Base-by-base conservation (phyloP, 2,797 vertebrate species). In the Tapirus indicus region DNA sequence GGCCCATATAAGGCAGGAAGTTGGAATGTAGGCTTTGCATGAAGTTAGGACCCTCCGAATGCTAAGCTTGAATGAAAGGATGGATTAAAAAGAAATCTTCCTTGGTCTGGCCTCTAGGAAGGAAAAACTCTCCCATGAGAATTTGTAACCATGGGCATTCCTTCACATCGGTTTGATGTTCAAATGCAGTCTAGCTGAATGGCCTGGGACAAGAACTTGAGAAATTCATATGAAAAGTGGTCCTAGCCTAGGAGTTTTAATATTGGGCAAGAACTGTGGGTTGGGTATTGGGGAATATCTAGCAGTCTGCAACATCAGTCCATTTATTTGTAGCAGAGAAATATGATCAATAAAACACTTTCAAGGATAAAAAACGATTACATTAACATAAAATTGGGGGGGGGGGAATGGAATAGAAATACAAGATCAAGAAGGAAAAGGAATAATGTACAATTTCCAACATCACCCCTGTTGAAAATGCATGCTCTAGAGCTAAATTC, bases 141-240 rank as follows among this genome's bases (percentile, higher is more conserved):
- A 38, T 52, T 29, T 88, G 25, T 58, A 62, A 79, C 20, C 60
- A 66, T 0, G 62, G 29, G 29, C 25, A 54, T 25, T 58, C 78
- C 58, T 85, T 68, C 23, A 79, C 2, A 12, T 78, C 56, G 38
- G n/a, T 88, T 66, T 95, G 23, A 29, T n/a, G 21, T 47, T 84
- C 69, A 88, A 94, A 54, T 78, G 49, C 41, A 94, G 60, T 66
- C 83, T 74, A 38, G 78, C 47, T 79, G n/a, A 71, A 90, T 58
- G 49, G 91, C 77, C 52, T 88, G 54, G 56, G 56, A 72, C 13
- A 23, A 47, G 27, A 92, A 52, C 8, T 29, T 32, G 29, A 68
- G 10, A 84, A 88, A 79, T 84, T 88, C 44, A 92, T 41, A 69
- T 7, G 68, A 54, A 74, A 89, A 35, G 27, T 58, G 38, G n/a